Percentiles rank a stretch among this genome's conserved stretches.
Evolutionary conservation across 2,113 vertebrate species (phyloP).

Genomic region (Eclectus roratus): DNA sequence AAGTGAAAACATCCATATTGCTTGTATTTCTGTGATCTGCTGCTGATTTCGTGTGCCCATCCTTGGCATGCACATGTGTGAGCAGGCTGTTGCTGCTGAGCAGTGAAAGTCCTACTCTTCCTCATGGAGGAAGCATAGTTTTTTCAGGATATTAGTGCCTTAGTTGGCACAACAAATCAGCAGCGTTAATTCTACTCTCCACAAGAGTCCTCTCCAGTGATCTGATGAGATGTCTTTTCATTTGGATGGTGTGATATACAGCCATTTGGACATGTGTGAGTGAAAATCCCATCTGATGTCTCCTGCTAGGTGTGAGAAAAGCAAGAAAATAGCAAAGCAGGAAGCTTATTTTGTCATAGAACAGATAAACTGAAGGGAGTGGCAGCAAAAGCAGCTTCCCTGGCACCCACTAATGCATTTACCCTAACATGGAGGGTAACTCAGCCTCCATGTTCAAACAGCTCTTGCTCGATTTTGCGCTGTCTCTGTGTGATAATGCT

Average conservation of each 20-base stretch:
- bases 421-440: not conserved
- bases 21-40: not conserved
- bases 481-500: fast-evolving
- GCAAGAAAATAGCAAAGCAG: not conserved
- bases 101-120: not conserved
- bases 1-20: not conserved
- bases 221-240: not conserved
- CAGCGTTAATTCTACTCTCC: not conserved
- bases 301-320: not conserved
- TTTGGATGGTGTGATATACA: conserved; percentile 1
- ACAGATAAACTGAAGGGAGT: not conserved
- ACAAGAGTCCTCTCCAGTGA: not conserved
- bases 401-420: not conserved
- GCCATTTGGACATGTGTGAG: not conserved
- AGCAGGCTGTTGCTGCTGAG: not conserved
- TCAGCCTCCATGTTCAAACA: not conserved
- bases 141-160: not conserved
- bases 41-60: not conserved
- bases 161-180: not conserved
- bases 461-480: not conserved
- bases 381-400: not conserved
- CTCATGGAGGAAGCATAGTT: not conserved
- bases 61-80: not conserved
- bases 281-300: not conserved
- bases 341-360: not conserved